Base-by-base conservation (phyloP, 1,140 invertebrate genomes). In the Harlomillsia oculata region DNA sequence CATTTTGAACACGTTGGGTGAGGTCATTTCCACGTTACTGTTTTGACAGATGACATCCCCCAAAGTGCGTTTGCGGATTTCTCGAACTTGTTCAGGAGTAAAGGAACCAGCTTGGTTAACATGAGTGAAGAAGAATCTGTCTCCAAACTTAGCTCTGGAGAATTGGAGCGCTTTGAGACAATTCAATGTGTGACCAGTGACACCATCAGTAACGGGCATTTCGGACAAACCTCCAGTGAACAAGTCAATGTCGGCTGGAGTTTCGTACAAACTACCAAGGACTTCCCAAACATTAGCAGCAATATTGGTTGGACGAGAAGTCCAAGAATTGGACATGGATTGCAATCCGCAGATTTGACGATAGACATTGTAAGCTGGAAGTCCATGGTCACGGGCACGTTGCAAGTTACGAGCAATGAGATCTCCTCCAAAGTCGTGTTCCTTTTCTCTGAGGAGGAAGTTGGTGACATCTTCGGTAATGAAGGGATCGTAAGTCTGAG, bases 261-360 rank as follows among this genome's bases (percentile, higher is more conserved):
- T 63, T 2, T 65, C 66, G 57, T 77, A 77, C n/a, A 76, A 66
- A 20, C 64, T 54, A 21, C 67, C 65, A 6, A 78, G 51, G 46
- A 69, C 67, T 43, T 68, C 64, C 43, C 76, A 78, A 3, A 72
- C 56, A 2, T 67, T 60, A 2, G 55, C 39, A 5, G 73, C 65
- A 23, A 82, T 78, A 63, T 80, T 78, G 4, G 66, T 59, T n/a
- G 72, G 69, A 5, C 97, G 74, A 65, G 94, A 85, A 0, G 80
- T 75, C 72, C 94, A 97, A 14, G 67, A 81, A 25, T 59, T 46
- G 11, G 68, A 71, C 0, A 84, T 81, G 34, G 75, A 72, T 2
- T 76, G 74, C 36, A 81, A 59, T 55, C 78, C 77, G 67, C 80
- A 81, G 3, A 73, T 53, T 6, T 65, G 69, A 34, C 82, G 64